Percentiles rank a stretch among this genome's conserved stretches.
Evolutionary conservation across 2,797 vertebrate species (phyloP).

Genomic region (Sebastolobus altivelis): DNA sequence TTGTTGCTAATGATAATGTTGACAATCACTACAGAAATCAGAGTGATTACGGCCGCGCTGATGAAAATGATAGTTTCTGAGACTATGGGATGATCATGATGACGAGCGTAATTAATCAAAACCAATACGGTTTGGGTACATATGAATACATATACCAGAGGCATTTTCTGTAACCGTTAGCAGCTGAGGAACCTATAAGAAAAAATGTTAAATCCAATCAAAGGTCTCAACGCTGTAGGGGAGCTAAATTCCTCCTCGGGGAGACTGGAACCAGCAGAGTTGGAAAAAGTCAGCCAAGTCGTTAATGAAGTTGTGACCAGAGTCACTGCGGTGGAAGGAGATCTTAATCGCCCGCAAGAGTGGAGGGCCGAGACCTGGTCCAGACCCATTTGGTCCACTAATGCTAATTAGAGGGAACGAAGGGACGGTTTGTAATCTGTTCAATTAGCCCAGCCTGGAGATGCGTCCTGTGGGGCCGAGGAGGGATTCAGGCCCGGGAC

Average conservation of each 20-base stretch:
- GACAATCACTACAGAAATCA: constrained; percentile 52
- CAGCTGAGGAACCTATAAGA: constrained; percentile 3
- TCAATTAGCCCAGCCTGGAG: constrained; percentile 72
- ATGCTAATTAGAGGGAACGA: constrained; percentile 74
- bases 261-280: constrained; percentile 43
- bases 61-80: constrained; percentile 63
- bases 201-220: constrained; percentile 28
- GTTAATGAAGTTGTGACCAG: constrained; percentile 77
- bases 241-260: constrained; percentile 40
- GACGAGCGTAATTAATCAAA: constrained; percentile 42
- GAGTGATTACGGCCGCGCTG: constrained; percentile 48
- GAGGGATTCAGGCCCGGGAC: constrained; percentile 56
- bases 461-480: constrained; percentile 64
- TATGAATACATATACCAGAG: constrained; percentile 6
- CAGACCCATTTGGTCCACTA: constrained; percentile 71
- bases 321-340: constrained; percentile 62
- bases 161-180: background rate
- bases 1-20: constrained; percentile 47
- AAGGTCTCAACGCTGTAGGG: constrained; percentile 23
- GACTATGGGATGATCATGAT: constrained; percentile 20
- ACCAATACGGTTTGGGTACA: constrained; percentile 15
- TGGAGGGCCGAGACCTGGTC: constrained; percentile 59
- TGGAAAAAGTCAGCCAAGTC: constrained; percentile 70
- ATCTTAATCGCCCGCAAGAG: constrained; percentile 68
- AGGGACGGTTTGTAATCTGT: constrained; percentile 73